Percentiles rank a stretch among this genome's conserved stretches.
These are phyloP conservation scores for Trichonephila clavipes DNA, from an alignment of 1,140 invertebrate genomes.

Conservation along the genomic window DNA sequence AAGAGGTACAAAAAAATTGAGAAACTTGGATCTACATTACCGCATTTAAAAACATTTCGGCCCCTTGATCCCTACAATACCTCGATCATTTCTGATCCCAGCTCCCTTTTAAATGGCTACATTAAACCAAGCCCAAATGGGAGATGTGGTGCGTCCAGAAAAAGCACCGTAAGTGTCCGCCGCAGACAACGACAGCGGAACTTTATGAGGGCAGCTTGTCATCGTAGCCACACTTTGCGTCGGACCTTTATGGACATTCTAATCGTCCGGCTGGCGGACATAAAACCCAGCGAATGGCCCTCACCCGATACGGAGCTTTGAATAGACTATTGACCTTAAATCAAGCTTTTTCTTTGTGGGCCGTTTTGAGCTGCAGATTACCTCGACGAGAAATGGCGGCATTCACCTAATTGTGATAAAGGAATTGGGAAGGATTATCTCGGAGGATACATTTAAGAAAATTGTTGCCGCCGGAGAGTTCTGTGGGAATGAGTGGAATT, in stretches of 20 bases:
- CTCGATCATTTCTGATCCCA: not conserved
- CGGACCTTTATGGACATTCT: conserved; percentile 63
- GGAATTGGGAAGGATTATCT: conserved; percentile 24
- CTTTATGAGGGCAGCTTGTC: conserved; percentile 61
- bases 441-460: not conserved
- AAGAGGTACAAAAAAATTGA: no score
- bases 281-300: conserved; percentile 57
- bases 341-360: conserved; percentile 2
- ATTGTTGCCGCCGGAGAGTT: not conserved
- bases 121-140: not conserved
- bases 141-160: not conserved
- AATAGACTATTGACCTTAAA: conserved; percentile 53
- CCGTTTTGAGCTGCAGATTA: not conserved
- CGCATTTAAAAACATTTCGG: no score
- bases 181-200: conserved; percentile 56
- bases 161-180: conserved; percentile 43
- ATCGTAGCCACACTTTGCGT: conserved; percentile 52
- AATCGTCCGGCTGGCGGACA: conserved; percentile 50
- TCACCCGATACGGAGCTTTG: conserved; percentile 15
- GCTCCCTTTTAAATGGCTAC: not conserved
- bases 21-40: no score
- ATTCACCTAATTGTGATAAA: conserved; percentile 61
- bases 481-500: not conserved
- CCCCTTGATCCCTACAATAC: no score
- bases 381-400: not conserved